Evolutionary conservation across 2,797 vertebrate species (phyloP), one percentile per base, ranked within the genome.

Genomic region (Jordanella pulchra): DNA sequence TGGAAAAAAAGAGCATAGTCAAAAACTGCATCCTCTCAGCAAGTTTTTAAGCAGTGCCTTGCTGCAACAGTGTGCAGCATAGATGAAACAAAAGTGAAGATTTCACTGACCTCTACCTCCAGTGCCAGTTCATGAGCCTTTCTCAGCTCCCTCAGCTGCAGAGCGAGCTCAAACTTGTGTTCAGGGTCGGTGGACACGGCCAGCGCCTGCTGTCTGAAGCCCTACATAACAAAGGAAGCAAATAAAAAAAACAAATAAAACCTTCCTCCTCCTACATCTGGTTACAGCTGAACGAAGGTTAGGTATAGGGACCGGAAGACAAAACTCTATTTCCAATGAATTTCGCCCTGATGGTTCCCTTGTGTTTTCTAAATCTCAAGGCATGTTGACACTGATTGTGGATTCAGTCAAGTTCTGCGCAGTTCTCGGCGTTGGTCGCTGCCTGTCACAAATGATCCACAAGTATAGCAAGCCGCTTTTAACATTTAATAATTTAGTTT

Each of bases 121-220:
- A 97, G 95, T 58, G 98, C 97, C 82, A 99, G 94, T 84, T 98
- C 97, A 87, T 99, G 96, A 0, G 98, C 97, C 69, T 96, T 98
- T 92, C 97, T 97, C 75, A 99, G 85, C 88, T 99, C 97, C 81
- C 97, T 97, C 55, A 99, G 95, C 80, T 99, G 97, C 85, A 99
- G 93, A 32, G 97, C 96, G 82, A 99, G 93, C 84, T 99, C 98
- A 92, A 99, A 99, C 81, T 97, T 95, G 92, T 99, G 98, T 81
- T 99, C 98, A 4, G 98, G 94, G 88, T 99, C 98, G 65, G 96
- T 97, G 76, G 98, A 99, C 54, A 99, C 98, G 28, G 98, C 97
- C 78, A 99, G 93, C 10, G 98, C 98, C 94, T 99, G 98, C 87
- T 98, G 97, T 90, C 98, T 99, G 93, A 99, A 99, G 58, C 98